Percentiles rank a stretch among this genome's conserved stretches.
These are phyloP conservation scores for Distichodus sexfasciatus DNA, from an alignment of 2,797 vertebrate species.

Conservation along the genomic window DNA sequence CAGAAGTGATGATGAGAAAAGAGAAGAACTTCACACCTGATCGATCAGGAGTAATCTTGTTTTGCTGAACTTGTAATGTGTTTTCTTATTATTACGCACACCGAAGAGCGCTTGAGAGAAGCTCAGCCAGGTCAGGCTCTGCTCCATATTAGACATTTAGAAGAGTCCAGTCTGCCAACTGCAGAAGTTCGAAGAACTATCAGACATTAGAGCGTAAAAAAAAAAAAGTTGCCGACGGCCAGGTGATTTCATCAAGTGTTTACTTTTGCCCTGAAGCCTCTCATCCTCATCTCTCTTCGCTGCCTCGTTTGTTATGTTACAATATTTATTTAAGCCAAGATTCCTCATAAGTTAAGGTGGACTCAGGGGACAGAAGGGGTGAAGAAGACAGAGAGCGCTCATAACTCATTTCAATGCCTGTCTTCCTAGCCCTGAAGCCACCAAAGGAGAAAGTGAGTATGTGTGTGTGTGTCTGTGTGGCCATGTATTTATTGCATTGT, in stretches of 20 bases:
- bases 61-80: conserved; percentile 44
- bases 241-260: conserved; percentile 21
- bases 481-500: too few species aligned
- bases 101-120: conserved; percentile 33
- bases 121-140: conserved; percentile 15
- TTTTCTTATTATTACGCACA: conserved; percentile 47
- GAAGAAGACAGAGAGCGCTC: conserved; percentile 44
- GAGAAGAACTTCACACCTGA: conserved; percentile 43
- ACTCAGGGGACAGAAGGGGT: conserved; percentile 49
- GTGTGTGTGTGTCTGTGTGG: too few species aligned
- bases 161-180: not conserved
- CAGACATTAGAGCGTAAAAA: too few species aligned
- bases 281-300: conserved; percentile 1
- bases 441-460: conserved; percentile 6
- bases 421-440: conserved; percentile 45
- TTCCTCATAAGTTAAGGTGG: conserved; percentile 52
- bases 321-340: conserved; percentile 56
- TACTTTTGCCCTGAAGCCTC: conserved; percentile 16
- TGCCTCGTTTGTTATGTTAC: conserved; percentile 45
- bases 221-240: too few species aligned
- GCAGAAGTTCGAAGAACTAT: conserved; percentile 14
- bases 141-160: not conserved
- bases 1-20: conserved; percentile 45
- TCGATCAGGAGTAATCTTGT: conserved; percentile 51
- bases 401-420: conserved; percentile 54